Evolutionary conservation across 2,113 vertebrate species (phyloP).

Genomic region (Entelurus aequoreus): DNA sequence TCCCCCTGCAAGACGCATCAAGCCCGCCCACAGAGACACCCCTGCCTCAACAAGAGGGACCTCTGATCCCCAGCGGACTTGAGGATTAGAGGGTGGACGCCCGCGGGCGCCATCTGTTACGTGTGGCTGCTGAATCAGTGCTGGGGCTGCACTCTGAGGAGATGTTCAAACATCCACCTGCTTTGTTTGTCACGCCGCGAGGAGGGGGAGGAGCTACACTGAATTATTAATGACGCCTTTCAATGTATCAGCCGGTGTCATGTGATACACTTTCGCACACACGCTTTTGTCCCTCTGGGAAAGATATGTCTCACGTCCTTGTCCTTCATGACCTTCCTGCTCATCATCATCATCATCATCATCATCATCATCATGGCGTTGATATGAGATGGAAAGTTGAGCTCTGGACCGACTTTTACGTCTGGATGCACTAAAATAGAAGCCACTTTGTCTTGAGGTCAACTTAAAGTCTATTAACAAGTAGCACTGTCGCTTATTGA

Average conservation of each 20-base stretch:
- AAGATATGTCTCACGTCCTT: background rate
- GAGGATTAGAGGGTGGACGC: conserved; percentile 46
- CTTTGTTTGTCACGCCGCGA: conserved; percentile 8
- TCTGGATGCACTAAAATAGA: no score
- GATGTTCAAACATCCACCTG: conserved; percentile 10
- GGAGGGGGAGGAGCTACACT: conserved; percentile 21
- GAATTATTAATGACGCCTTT: conserved; percentile 56
- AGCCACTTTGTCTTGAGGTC: no score
- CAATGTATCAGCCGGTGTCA: conserved; percentile 42
- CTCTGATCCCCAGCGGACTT: conserved; percentile 42
- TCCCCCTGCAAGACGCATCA: background rate
- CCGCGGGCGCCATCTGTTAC: conserved; percentile 49
- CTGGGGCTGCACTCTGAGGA: conserved; percentile 12
- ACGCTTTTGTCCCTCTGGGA: conserved; percentile 1
- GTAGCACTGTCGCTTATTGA: background rate
- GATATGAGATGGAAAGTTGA: no score
- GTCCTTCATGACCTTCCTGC: background rate
- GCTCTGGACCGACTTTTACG: no score
- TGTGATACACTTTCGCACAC: conserved; percentile 22
- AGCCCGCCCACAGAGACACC: conserved; percentile 10
- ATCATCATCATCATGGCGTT: no score
- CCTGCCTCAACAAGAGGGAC: conserved; percentile 22
- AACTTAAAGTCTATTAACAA: background rate
- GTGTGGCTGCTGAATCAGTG: conserved; percentile 22
- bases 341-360: no score